phyloP scores from a whole-genome alignment of 2,888 invertebrate species.

The Tachina lurida region DNA sequence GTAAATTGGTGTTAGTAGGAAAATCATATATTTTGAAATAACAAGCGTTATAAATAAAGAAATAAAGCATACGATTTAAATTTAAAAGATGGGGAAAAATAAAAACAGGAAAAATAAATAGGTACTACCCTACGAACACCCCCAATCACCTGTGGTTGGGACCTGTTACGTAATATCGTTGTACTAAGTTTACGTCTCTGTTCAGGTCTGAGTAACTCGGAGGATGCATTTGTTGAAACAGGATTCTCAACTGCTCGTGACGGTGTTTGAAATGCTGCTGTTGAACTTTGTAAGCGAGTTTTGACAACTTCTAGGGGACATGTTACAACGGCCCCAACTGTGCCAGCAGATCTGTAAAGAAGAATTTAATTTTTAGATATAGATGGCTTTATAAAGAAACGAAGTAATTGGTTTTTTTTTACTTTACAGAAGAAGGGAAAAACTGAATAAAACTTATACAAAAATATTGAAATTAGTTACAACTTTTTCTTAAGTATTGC shows the following conservation, averaged over 20 bases:
- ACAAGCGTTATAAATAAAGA: constrained; percentile 27
- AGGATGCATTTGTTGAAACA: constrained; percentile 81
- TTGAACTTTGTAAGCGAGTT: constrained; percentile 97
- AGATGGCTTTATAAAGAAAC: neutral
- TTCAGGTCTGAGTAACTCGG: constrained; percentile 84
- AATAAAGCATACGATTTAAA: constrained; percentile 9
- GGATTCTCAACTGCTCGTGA: constrained; percentile 82
- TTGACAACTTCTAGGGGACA: constrained; percentile 99
- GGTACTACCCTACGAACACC: constrained; percentile 83
- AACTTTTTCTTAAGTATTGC: no score
- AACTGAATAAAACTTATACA: no score
- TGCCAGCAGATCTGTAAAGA: constrained; percentile 93
- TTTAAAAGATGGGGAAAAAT: constrained; percentile 60
- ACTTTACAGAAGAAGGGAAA: no score
- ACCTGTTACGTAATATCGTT: constrained; percentile 86
- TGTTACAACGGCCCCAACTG: constrained; percentile 97
- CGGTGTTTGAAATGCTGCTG: constrained; percentile 86
- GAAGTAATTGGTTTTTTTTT: neutral
- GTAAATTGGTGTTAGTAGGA: constrained; percentile 42
- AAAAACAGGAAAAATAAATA: constrained; percentile 74
- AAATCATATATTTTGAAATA: constrained; percentile 24
- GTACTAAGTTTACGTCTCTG: constrained; percentile 90
- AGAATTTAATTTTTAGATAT: neutral
- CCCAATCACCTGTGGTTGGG: constrained; percentile 87
- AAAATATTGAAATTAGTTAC: no score